Percentiles rank a stretch among this genome's conserved stretches.
Evolutionary conservation across 2,797 vertebrate species (phyloP).

Genomic region (Mus minutoides): DNA sequence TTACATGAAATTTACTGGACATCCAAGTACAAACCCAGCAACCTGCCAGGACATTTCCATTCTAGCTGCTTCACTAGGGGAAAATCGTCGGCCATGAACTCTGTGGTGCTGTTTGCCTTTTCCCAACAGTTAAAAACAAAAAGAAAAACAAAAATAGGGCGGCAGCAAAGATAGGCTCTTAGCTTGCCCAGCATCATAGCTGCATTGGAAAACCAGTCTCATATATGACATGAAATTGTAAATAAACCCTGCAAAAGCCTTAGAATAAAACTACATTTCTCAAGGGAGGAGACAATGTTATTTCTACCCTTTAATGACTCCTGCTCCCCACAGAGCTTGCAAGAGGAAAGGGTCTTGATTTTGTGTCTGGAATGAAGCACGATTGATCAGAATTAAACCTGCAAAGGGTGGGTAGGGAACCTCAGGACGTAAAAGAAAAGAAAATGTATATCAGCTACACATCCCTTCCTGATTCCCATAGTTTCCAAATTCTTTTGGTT

Average conservation of each 20-base stretch:
- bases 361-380: slow-evolving; percentile 54
- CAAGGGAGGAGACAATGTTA: slow-evolving; percentile 19
- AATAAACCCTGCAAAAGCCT: background rate
- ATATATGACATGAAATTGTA: slow-evolving; percentile 39
- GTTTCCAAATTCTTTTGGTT: slow-evolving; percentile 72
- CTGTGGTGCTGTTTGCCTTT: background rate
- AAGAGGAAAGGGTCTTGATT: slow-evolving; percentile 42
- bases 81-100: background rate
- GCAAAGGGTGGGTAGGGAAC: background rate
- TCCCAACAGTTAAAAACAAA: background rate
- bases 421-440: slow-evolving; percentile 53
- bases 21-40: background rate
- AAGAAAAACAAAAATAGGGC: background rate
- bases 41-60: background rate
- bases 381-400: slow-evolving; percentile 41
- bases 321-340: background rate
- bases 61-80: slow-evolving; percentile 1
- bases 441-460: slow-evolving; percentile 36
- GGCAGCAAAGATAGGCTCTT: background rate
- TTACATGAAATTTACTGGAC: slow-evolving; percentile 58
- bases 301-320: slow-evolving; percentile 68
- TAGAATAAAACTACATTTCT: slow-evolving; percentile 63
- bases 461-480: slow-evolving; percentile 16
- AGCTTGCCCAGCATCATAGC: background rate
- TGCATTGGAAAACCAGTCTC: slow-evolving; percentile 50